These are phyloP conservation scores for Trialeurodes vaporariorum DNA, from an alignment of 1,140 invertebrate species.

Conservation along the genomic window DNA sequence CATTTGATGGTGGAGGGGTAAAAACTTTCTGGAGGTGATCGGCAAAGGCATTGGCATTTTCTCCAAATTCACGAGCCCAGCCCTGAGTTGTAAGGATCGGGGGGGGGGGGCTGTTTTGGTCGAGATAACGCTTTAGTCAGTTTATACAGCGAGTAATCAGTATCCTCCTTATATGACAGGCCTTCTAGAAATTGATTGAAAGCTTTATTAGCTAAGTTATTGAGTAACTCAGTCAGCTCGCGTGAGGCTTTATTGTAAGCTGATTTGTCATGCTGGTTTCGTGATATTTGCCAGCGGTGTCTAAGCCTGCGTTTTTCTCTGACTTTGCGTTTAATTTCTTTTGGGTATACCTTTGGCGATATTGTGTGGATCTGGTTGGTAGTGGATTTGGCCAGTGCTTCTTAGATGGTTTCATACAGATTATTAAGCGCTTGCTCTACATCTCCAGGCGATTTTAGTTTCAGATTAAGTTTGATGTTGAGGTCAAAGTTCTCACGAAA, in stretches of 20 bases:
- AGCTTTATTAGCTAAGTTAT: neutral
- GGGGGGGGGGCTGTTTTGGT: neutral
- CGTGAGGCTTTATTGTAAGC: neutral
- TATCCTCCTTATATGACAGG: too few relatives aligned
- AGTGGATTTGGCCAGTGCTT: neutral
- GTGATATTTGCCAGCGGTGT: neutral
- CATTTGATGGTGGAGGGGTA: neutral
- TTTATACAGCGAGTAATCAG: constrained; percentile 7
- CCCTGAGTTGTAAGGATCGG: neutral
- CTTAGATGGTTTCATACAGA: neutral
- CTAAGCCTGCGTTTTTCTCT: constrained; percentile 1
- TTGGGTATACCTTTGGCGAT: constrained; percentile 13
- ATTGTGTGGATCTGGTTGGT: too few relatives aligned
- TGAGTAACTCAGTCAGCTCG: neutral
- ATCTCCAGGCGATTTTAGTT: neutral
- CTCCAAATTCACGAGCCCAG: neutral
- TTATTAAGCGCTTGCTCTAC: neutral
- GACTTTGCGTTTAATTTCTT: constrained; percentile 12
- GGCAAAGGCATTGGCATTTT: neutral
- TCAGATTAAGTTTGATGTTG: neutral
- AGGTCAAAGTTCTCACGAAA: neutral
- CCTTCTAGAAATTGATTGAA: too few relatives aligned
- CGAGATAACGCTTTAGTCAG: neutral
- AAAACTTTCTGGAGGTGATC: neutral
- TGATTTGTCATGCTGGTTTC: constrained; percentile 2